Base-by-base conservation (phyloP, 2,797 vertebrate species). In the Oryzias sinensis region DNA sequence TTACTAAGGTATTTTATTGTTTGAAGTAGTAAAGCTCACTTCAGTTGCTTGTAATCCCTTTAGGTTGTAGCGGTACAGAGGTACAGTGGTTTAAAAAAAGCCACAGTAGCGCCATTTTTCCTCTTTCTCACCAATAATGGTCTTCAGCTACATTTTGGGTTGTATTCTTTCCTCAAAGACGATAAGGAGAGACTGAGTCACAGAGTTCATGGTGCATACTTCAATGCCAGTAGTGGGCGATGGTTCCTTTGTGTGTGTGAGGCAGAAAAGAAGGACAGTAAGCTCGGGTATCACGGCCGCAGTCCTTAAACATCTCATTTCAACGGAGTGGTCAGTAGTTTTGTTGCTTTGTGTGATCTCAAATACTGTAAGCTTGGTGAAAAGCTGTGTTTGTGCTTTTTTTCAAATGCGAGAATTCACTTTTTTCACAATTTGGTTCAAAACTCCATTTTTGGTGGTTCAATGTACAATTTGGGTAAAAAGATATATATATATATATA, bases 1-100 rank as follows among this genome's bases (percentile, higher is more conserved):
- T 87, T 88, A 88, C 87, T 85, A 87, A 88, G 89, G 82, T 88
- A 76, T 86, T 85, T 83, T 82, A 88, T 87, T 88, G 86, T 89
- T 89, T 89, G 88, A 88, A 88, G 86, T 84, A 71, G 75, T 80
- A 58, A 69, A 79, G 81, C 81, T 80, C 85, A 72, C 86, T 86
- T 84, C 81, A 83, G 75, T 84, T 86, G 83, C 77, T 78, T 86
- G 80, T 84, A 82, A 87, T 90, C 82, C 83, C 86, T 62, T 87
- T 73, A 82, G 86, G 85, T 84, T n/a, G 43, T 3, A 62, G 75
- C 70, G 17, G 72, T 58, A 33, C 64, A 71, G 80, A 78, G 29
- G 29, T 27, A 27, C 53, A 70, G 63, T 64, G 67, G 72, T 61
- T 67, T 60, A 18, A 58, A 74, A 55, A 74, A 55, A 75, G 68